These are phyloP conservation scores for Ciconia maguari DNA, from an alignment of 2,113 vertebrate genomes.

Conservation along the genomic window DNA sequence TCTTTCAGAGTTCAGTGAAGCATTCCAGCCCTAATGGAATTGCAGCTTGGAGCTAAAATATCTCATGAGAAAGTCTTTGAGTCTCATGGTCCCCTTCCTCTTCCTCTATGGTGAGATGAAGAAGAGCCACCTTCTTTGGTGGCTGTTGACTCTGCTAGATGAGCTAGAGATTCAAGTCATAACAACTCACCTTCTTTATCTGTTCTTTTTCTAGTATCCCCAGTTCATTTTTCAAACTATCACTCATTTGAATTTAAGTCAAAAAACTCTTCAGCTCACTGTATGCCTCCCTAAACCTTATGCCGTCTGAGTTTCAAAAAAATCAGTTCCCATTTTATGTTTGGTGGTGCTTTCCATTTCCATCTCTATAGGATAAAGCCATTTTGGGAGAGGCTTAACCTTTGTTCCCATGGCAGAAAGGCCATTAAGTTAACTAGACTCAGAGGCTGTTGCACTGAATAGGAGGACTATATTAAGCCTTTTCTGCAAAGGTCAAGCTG, in stretches of 20 bases:
- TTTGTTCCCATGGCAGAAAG: neutral
- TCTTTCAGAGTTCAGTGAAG: neutral
- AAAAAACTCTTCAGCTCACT: neutral
- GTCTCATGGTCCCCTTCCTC: neutral
- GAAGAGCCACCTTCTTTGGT: neutral
- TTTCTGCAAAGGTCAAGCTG: neutral
- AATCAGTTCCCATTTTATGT: neutral
- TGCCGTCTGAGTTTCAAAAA: accelerated
- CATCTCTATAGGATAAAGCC: neutral
- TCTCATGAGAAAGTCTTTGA: neutral
- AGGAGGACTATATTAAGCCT: neutral
- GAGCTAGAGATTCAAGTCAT: neutral
- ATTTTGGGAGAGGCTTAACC: neutral
- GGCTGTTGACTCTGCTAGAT: neutral
- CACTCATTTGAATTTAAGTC: neutral
- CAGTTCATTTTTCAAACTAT: neutral
- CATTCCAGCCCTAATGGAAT: neutral
- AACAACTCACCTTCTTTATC: neutral
- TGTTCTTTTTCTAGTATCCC: neutral
- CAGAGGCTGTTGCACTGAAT: neutral
- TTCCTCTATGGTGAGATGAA: neutral
- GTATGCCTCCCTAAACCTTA: neutral
- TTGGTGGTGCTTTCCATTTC: neutral
- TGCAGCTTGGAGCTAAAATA: neutral
- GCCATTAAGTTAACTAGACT: neutral